Evolutionary conservation across 1,140 invertebrate species (phyloP).

Genomic region (Papilio helenus): DNA sequence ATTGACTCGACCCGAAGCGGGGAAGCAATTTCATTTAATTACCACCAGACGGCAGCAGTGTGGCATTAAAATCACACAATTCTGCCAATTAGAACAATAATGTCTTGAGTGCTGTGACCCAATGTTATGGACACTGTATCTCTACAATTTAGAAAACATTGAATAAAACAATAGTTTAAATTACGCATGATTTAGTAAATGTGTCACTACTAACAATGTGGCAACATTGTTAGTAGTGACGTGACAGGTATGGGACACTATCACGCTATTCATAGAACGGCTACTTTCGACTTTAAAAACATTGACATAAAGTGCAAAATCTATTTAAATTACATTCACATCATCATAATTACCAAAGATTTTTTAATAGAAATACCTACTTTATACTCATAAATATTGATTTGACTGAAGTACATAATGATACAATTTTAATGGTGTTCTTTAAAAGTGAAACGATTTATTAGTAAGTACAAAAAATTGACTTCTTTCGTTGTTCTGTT

Average conservation of each 20-base stretch:
- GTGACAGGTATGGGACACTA: conserved; percentile 53
- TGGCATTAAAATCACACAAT: conserved; percentile 56
- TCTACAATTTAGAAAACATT: not conserved
- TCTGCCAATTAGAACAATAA: conserved; percentile 40
- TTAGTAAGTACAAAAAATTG: too few relatives aligned
- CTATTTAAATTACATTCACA: too few relatives aligned
- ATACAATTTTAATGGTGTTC: too few relatives aligned
- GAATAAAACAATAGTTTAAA: not conserved
- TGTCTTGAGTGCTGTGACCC: not conserved
- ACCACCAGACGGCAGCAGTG: conserved; percentile 40
- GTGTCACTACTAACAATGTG: conserved; percentile 42
- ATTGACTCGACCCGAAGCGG: conserved; percentile 44
- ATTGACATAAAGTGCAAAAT: not conserved
- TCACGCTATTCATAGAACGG: conserved; percentile 43
- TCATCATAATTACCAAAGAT: too few relatives aligned
- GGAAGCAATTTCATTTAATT: conserved; percentile 59
- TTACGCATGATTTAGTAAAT: conserved; percentile 26
- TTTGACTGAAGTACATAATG: too few relatives aligned
- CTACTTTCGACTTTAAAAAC: conserved; percentile 29
- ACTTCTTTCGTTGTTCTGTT: not conserved
- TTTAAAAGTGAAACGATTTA: too few relatives aligned
- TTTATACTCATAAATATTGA: too few relatives aligned
- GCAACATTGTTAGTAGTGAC: conserved; percentile 43
- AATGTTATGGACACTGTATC: not conserved
- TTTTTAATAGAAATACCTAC: too few relatives aligned